Base-by-base conservation (phyloP, 2,888 invertebrate species). In the Entomobrya proxima region DNA sequence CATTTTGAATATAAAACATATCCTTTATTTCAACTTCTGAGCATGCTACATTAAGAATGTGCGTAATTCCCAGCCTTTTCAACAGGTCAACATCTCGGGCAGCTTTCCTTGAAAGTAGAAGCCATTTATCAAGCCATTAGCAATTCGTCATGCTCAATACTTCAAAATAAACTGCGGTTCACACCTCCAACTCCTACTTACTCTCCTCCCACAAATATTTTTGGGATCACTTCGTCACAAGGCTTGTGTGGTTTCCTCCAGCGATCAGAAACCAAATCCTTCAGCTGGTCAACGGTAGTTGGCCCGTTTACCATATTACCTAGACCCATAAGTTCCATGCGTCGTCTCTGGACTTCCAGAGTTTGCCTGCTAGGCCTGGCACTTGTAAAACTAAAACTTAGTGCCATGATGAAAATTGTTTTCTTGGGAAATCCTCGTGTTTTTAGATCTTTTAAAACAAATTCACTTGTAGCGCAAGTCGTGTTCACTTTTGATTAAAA, bases 161-260 rank as follows among this genome's bases (percentile, higher is more conserved):
- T 77, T 40, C 32, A 37, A 72, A 40, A 5, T 18, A 11, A 64
- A 64, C 58, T 35, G 3, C 37, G 18, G 11, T 11, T 55, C 1
- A 6, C 3, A 15, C n/a, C 9, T n/a, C n/a, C n/a, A n/a, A n/a
- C 21, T 27, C 2, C 0, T 40, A 69, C 91, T 90, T 90, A 93
- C 92, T 92, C 92, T 88, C 93, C 93, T 44, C 93, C 93, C 47
- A 93, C 90, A 80, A 91, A 92, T 40, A 93, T 90, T 58, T 91
- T 91, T 3, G 92, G 92, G 88, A 91, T 92, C n/a, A 93, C 92
- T 90, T 93, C 92, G 90, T 93, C 92, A 90, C 91, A 92, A 11
- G 92, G 91, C 37, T 91, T 91, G 15, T 91, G 90, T 0, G 93
- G 92, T 37, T 91, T 85, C 88, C 91, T 89, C 78, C 91, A 91